Evolutionary conservation across 2,113 vertebrate species (phyloP).

Genomic region (Hystrix brachyura): DNA sequence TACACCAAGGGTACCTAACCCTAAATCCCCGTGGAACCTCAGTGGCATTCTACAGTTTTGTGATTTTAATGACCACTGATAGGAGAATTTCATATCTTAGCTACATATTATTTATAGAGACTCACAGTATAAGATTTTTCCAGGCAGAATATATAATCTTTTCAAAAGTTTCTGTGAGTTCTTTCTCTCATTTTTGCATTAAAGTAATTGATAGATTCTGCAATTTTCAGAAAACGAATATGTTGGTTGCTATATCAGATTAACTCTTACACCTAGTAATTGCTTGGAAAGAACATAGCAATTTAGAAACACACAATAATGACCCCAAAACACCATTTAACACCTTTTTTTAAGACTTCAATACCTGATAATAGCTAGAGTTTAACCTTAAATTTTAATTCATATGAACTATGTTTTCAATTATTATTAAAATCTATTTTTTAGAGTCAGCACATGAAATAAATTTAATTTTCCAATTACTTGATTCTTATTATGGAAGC

Average conservation of each 20-base stretch:
- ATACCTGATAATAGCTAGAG: background rate
- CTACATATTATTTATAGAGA: constrained; percentile 34
- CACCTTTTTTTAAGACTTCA: constrained; percentile 31
- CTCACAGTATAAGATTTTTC: background rate
- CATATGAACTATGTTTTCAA: constrained; percentile 40
- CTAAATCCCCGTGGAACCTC: constrained; percentile 34
- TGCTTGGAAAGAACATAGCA: constrained; percentile 46
- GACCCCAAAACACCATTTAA: constrained; percentile 35
- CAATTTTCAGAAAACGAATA: background rate
- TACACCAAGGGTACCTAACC: background rate
- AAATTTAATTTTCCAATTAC: constrained; percentile 75
- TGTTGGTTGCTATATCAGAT: background rate
- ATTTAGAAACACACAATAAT: constrained; percentile 51
- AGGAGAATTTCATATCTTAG: background rate
- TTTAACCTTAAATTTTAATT: constrained; percentile 69
- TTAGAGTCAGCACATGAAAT: constrained; percentile 43
- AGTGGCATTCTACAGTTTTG: constrained; percentile 1
- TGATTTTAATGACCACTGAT: background rate
- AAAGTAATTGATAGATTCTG: background rate
- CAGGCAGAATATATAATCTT: background rate
- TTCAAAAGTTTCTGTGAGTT: background rate
- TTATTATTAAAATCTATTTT: constrained; percentile 58
- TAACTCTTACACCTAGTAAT: background rate
- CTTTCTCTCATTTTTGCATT: background rate
- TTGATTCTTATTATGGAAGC: constrained; percentile 69